Evolutionary conservation across 2,888 invertebrate species (phyloP).

Genomic region (Listrodromus nycthemerus): DNA sequence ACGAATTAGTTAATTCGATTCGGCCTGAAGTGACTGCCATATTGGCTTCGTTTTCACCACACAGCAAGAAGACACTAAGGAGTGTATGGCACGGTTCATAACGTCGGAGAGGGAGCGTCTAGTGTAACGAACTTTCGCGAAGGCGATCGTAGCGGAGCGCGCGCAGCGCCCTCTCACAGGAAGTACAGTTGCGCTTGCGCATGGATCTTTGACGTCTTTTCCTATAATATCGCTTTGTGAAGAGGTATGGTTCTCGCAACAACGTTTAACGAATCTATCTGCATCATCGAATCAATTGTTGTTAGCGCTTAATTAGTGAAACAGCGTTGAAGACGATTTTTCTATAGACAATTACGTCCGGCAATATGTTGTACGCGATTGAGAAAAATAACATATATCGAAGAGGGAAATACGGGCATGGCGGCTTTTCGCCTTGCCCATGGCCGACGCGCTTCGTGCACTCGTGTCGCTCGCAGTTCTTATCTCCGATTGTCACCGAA

Average conservation of each 20-base stretch:
- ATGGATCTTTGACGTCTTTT: constrained; percentile 74
- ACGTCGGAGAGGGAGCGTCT: background rate
- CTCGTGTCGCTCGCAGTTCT: constrained; percentile 24
- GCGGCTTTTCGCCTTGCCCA: constrained; percentile 37
- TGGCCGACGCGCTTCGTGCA: constrained; percentile 41
- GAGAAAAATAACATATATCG: constrained; percentile 57
- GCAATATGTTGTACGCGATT: constrained; percentile 54
- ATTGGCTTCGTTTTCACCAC: too few relatives aligned
- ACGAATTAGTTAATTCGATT: too few relatives aligned
- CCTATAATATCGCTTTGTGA: constrained; percentile 75
- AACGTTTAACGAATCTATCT: constrained; percentile 73
- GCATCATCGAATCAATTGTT: constrained; percentile 70
- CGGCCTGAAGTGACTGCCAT: background rate
- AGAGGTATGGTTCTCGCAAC: constrained; percentile 73
- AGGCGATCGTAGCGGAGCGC: background rate
- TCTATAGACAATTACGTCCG: constrained; percentile 20
- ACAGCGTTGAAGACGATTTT: constrained; percentile 50
- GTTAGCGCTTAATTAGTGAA: constrained; percentile 31
- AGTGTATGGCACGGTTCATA: too few relatives aligned
- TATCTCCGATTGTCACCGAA: constrained; percentile 41
- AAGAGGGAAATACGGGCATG: constrained; percentile 67
- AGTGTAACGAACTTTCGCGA: background rate
- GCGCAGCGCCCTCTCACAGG: constrained; percentile 68
- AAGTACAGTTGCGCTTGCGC: constrained; percentile 68
- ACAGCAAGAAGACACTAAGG: background rate